Conservation (phyloP, 2,888 invertebrate species). For the Biston betularia region DNA sequence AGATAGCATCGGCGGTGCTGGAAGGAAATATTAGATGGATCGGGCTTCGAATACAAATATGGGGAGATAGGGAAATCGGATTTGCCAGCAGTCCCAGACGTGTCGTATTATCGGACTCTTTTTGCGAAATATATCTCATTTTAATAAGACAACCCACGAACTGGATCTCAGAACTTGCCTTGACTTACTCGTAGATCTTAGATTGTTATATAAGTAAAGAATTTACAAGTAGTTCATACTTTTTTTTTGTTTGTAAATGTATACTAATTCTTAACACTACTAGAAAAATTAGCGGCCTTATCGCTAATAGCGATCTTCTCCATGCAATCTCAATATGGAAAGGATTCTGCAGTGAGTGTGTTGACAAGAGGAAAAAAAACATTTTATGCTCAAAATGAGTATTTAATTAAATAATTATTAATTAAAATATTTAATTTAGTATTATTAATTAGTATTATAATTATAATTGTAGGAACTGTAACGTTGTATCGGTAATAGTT, state of each 20-base stretch:
- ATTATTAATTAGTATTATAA: too few relatives aligned
- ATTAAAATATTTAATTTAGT: too few relatives aligned
- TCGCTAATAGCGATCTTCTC: too few relatives aligned
- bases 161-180: conserved; percentile 25
- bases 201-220: too few relatives aligned
- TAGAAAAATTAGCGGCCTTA: too few relatives aligned
- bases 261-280: too few relatives aligned
- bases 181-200: not conserved
- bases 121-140: conserved; percentile 76
- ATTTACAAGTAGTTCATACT: too few relatives aligned
- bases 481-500: not conserved
- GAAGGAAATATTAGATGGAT: conserved; percentile 85
- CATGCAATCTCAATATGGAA: too few relatives aligned
- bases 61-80: conserved; percentile 84
- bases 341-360: too few relatives aligned
- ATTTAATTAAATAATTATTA: too few relatives aligned
- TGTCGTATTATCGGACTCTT: conserved; percentile 82
- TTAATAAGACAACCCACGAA: conserved; percentile 66
- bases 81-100: conserved; percentile 81
- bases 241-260: too few relatives aligned
- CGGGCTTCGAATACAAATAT: conserved; percentile 85
- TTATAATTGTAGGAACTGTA: not conserved
- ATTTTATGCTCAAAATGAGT: too few relatives aligned
- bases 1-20: conserved; percentile 81
- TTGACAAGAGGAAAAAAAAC: not conserved